Evolutionary conservation across 2,113 vertebrate genomes (phyloP).

Genomic region (Microcebus griseorufus): DNA sequence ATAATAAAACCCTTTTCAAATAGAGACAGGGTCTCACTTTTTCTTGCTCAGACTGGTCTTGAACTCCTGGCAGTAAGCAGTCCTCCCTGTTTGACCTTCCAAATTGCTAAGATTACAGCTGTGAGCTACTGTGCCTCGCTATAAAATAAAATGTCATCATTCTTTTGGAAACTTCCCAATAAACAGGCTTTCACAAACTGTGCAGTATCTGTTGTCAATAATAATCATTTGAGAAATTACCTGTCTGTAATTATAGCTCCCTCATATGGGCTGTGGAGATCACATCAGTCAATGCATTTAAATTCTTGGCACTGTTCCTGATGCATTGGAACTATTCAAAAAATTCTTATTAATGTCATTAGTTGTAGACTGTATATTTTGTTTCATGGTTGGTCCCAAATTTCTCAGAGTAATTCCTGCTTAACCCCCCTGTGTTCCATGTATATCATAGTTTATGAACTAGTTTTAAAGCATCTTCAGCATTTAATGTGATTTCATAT

Average conservation of each 20-base stretch:
- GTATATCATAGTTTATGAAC: not conserved
- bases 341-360: not conserved
- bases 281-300: not conserved
- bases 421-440: not conserved
- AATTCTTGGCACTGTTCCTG: not conserved
- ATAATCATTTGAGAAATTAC: not conserved
- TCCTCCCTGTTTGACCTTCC: no score
- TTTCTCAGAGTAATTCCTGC: not conserved
- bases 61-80: no score
- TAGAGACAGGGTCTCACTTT: no score
- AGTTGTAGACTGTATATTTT: not conserved
- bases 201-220: not conserved
- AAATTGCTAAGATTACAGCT: no score
- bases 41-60: no score
- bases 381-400: not conserved
- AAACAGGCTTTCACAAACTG: not conserved
- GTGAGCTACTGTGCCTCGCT: no score
- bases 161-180: not conserved
- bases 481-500: not conserved
- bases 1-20: not conserved
- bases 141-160: not conserved
- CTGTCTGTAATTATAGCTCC: not conserved
- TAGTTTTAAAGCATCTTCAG: not conserved
- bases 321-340: not conserved
- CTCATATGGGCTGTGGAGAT: not conserved